Base-by-base conservation (phyloP, 2,888 invertebrate genomes). In the Smittia aterrima region DNA sequence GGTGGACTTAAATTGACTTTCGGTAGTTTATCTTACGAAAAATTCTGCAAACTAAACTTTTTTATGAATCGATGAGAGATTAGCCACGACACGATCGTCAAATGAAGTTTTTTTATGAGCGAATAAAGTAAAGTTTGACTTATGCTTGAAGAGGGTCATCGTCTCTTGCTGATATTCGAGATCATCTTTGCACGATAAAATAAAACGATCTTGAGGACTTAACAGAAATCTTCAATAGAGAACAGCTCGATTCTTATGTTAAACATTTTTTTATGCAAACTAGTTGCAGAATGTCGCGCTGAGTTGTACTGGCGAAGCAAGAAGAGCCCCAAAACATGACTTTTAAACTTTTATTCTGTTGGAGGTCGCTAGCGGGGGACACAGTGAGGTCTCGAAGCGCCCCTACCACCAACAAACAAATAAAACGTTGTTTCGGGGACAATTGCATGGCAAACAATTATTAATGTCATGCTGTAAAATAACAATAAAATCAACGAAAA, bases 391-490 rank as follows among this genome's bases (percentile, higher is more conserved):
- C 47, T 47, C 47, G 47, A 2, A 3, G 47, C 32, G 32, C 32
- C 47, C 47, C 47, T 47, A 6, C 47, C 47, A 47, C 47, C 47
- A 47, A 47, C 11, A 47, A 47, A 47, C 47, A 47, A 47, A 47
- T 47, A 47, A 47, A 47, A 47, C 47, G 47, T 47, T 47, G 47
- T 47, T 47, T 47, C 47, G 47, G n/a, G 47, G 47, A 47, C 47
- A 47, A 47, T 47, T 64, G 62, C 25, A 64, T 66, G 66, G 40
- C 38, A 66, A 66, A 66, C 66, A 66, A 66, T 66, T 66, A 66
- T 66, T 16, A 66, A 66, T 66, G 38, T 66, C 66, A 66, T 66
- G 66, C 66, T 66, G 66, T 66, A 66, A 66, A 66, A 66, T 66
- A 66, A 66, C 66, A 66, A 66, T 66, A 32, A 64, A 64, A 25